These are phyloP conservation scores for Schizopygopsis malacanthus DNA, from an alignment of 2,797 vertebrate species.

Conservation along the genomic window DNA sequence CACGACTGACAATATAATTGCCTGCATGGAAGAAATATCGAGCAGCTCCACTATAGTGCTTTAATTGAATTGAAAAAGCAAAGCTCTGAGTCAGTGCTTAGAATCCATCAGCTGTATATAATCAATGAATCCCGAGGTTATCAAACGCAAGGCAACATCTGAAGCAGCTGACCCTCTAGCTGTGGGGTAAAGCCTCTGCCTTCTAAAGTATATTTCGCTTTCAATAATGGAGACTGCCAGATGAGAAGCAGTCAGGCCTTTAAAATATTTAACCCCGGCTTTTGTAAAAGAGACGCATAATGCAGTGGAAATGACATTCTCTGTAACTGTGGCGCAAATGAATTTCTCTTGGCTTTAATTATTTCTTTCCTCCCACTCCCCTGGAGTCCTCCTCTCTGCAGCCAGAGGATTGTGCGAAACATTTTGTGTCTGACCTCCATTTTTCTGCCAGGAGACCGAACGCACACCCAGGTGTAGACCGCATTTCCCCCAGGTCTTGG, in stretches of 20 bases:
- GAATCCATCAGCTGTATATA: conserved; percentile 42
- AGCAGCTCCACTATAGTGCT: conserved; percentile 36
- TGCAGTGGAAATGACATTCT: conserved; percentile 49
- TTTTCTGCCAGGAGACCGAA: conserved; percentile 62
- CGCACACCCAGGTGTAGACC: conserved; percentile 46
- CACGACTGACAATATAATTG: conserved; percentile 36
- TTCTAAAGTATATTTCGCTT: conserved; percentile 39
- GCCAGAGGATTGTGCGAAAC: conserved; percentile 53
- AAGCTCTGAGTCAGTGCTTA: conserved; percentile 42
- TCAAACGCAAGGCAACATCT: conserved; percentile 26
- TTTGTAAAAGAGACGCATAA: conserved; percentile 48
- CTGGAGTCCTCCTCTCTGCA: conserved; percentile 47
- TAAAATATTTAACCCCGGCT: conserved; percentile 62
- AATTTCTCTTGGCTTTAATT: conserved; percentile 64
- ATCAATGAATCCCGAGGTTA: conserved; percentile 42
- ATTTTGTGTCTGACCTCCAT: conserved; percentile 60
- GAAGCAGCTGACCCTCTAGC: conserved; percentile 13
- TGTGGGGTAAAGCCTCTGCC: conserved; percentile 11
- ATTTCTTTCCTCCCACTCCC: conserved; percentile 59
- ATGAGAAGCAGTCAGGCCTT: conserved; percentile 44
- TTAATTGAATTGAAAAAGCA: conserved; percentile 48
- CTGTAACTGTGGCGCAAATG: conserved; percentile 52
- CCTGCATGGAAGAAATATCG: conserved; percentile 30
- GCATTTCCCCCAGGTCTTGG: conserved; percentile 44
- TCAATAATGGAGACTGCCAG: conserved; percentile 33